Conservation (phyloP, 2,113 vertebrate genomes). For the Thamnophis sirtalis region DNA sequence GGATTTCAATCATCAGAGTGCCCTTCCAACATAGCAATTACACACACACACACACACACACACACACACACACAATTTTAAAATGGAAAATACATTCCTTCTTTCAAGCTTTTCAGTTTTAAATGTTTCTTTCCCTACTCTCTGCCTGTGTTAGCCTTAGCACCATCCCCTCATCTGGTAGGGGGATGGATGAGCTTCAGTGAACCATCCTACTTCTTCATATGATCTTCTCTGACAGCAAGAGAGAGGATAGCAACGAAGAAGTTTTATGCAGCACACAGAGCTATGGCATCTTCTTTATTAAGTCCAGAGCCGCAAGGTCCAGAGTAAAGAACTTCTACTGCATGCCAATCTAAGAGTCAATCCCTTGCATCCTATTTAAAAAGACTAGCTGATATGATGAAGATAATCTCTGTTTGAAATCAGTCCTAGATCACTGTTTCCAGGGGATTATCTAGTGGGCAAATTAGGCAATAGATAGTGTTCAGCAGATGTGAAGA, state of each 20-base stretch:
- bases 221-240: neutral
- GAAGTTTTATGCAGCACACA: neutral
- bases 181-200: neutral
- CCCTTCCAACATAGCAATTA: neutral
- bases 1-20: neutral
- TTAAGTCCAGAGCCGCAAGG: neutral
- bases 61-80: neutral
- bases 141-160: neutral
- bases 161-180: neutral
- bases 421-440: neutral
- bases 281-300: neutral
- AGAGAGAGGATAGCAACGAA: neutral
- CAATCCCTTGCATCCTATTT: neutral
- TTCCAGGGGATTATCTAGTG: neutral
- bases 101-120: neutral
- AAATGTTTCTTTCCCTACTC: neutral
- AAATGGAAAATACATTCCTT: neutral
- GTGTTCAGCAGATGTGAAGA: neutral
- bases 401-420: neutral
- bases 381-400: neutral
- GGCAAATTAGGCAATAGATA: neutral
- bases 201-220: neutral
- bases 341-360: neutral
- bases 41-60: too few species aligned
- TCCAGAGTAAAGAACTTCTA: neutral